A percentile compares a stretch with the other conserved stretches of the same genome.
These are phyloP conservation scores for Myotis davidii DNA, from an alignment of 2,113 vertebrate species.

Conservation along the genomic window DNA sequence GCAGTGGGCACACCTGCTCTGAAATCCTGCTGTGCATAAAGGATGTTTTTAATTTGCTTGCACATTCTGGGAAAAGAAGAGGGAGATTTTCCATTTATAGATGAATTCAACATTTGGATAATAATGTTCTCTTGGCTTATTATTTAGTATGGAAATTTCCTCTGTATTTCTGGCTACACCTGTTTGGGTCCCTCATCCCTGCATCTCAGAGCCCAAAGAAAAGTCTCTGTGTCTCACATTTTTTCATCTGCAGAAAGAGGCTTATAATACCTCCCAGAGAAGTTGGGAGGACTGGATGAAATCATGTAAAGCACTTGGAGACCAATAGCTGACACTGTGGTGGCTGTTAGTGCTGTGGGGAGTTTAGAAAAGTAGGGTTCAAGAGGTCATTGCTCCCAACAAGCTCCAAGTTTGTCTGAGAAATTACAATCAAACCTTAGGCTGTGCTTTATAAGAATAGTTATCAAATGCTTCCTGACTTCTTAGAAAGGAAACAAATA, in stretches of 20 bases:
- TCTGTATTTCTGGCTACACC: constrained; percentile 31
- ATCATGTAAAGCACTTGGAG: background rate
- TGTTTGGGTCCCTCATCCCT: background rate
- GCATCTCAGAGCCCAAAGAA: background rate
- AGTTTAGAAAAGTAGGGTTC: background rate
- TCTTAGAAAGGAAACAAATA: background rate
- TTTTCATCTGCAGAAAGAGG: constrained; percentile 34
- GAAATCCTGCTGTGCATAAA: constrained; percentile 48
- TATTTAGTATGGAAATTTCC: background rate
- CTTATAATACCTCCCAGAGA: background rate
- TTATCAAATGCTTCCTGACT: background rate
- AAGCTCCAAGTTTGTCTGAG: background rate
- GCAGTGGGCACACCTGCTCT: background rate
- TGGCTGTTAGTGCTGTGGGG: background rate
- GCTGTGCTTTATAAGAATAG: background rate
- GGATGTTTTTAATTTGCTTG: constrained; percentile 56
- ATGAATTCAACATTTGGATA: constrained; percentile 42
- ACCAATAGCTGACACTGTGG: background rate
- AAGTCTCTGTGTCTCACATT: background rate
- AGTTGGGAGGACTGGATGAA: constrained; percentile 2
- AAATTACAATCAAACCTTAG: background rate
- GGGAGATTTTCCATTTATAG: constrained; percentile 42
- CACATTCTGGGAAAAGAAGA: background rate
- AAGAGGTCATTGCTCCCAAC: constrained; percentile 22
- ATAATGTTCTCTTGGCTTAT: background rate